phyloP scores from a whole-genome alignment of 2,113 vertebrate species.

The Nyctibius bracteatus region DNA sequence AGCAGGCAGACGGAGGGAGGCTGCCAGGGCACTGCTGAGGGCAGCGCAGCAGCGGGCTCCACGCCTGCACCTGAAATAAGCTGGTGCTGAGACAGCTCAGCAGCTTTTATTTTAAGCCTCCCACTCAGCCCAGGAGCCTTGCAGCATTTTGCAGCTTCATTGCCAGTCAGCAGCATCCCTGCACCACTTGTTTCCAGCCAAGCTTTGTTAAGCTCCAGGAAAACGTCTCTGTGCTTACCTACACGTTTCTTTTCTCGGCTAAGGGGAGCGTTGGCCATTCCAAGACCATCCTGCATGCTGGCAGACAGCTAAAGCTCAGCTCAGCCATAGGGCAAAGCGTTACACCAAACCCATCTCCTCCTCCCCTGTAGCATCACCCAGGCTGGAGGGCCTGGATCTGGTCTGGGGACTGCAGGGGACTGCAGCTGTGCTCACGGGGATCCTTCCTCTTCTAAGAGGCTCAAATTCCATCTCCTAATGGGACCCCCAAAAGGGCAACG shows the following conservation, averaged over 20 bases:
- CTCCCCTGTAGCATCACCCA: accelerated
- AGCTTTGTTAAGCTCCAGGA: not conserved
- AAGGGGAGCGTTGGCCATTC: not conserved
- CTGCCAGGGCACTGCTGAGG: not conserved
- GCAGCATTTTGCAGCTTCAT: not conserved
- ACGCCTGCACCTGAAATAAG: accelerated
- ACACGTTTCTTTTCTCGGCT: accelerated
- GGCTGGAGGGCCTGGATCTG: not conserved
- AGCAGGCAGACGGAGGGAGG: not conserved
- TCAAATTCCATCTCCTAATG: too few species aligned
- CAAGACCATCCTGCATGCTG: accelerated
- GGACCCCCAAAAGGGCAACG: not conserved
- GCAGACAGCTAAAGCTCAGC: not conserved
- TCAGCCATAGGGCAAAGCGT: not conserved
- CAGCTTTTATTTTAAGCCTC: not conserved
- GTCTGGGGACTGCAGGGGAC: accelerated
- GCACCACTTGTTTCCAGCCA: not conserved
- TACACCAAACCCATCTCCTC: not conserved
- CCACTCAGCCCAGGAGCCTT: not conserved
- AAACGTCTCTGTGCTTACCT: not conserved
- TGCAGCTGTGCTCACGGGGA: too few species aligned
- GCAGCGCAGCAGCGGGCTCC: not conserved
- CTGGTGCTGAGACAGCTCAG: not conserved
- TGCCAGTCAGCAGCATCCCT: not conserved
- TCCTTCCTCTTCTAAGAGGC: too few species aligned